A percentile compares a stretch with the other conserved stretches of the same genome.
Conservation (phyloP, 2,888 invertebrate genomes). For the Archips crataeganus region DNA sequence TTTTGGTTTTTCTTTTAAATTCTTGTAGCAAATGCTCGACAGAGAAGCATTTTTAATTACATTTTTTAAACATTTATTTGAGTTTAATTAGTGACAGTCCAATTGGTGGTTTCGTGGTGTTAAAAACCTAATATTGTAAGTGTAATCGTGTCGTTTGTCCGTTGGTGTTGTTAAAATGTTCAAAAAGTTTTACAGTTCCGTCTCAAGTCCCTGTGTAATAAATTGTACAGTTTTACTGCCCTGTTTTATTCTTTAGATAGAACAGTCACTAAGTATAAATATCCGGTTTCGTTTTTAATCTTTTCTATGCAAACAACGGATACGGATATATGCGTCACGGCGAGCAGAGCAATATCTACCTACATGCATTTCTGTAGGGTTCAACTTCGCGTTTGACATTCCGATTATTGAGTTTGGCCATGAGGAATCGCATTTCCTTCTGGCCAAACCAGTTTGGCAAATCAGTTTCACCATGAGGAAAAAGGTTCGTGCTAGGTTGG, state of each 20-base stretch:
- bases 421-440: too few relatives aligned
- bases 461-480: too few relatives aligned
- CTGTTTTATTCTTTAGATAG: slow-evolving; percentile 42
- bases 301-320: too few relatives aligned
- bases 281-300: too few relatives aligned
- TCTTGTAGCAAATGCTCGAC: slow-evolving; percentile 66
- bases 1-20: slow-evolving; percentile 59
- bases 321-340: too few relatives aligned
- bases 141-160: slow-evolving; percentile 71
- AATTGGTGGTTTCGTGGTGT: slow-evolving; percentile 47
- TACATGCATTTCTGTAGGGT: too few relatives aligned
- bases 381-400: too few relatives aligned
- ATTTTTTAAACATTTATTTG: slow-evolving; percentile 45
- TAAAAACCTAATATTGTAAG: slow-evolving; percentile 60
- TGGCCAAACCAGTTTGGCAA: too few relatives aligned
- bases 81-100: slow-evolving; percentile 51
- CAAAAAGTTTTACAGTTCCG: slow-evolving; percentile 63
- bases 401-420: too few relatives aligned
- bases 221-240: slow-evolving; percentile 54
- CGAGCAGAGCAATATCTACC: too few relatives aligned
- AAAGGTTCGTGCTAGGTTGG: too few relatives aligned
- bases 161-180: slow-evolving; percentile 62
- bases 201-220: slow-evolving; percentile 66
- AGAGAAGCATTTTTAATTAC: slow-evolving; percentile 55
- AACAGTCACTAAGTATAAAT: too few relatives aligned